phyloP scores from a whole-genome alignment of 2,888 invertebrate species.

The Willowsia nigromaculata region DNA sequence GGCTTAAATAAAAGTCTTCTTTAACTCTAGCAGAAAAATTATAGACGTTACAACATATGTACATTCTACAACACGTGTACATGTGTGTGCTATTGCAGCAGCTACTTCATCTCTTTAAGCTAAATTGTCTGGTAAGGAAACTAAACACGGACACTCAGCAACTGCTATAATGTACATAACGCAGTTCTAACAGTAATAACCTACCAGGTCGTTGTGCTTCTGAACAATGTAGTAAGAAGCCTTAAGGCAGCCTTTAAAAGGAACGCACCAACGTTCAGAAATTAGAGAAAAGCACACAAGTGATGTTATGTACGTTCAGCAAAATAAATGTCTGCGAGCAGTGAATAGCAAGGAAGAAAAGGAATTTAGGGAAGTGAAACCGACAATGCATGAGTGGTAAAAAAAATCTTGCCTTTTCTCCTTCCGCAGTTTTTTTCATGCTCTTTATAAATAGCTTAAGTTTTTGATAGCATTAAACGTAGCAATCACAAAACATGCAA shows the following conservation, averaged over 20 bases:
- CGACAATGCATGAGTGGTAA: background rate
- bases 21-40: background rate
- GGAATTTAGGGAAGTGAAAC: background rate
- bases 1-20: background rate
- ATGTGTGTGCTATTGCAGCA: background rate
- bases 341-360: background rate
- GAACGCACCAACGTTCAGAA: background rate
- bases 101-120: background rate
- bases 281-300: background rate
- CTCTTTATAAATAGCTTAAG: slow-evolving; percentile 5
- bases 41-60: background rate
- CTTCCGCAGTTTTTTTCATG: background rate
- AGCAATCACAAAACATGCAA: background rate
- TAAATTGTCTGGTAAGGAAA: slow-evolving; percentile 51
- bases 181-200: background rate
- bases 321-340: background rate
- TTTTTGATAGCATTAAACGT: slow-evolving; percentile 24
- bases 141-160: slow-evolving; percentile 29
- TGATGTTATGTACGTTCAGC: background rate
- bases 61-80: background rate
- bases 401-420: background rate
- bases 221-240: background rate
- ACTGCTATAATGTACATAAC: background rate
- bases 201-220: background rate
- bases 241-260: slow-evolving; percentile 5